Percentiles rank a stretch among this genome's conserved stretches.
Conservation (phyloP, 2,888 invertebrate species). For the Hydraecia micacea region DNA sequence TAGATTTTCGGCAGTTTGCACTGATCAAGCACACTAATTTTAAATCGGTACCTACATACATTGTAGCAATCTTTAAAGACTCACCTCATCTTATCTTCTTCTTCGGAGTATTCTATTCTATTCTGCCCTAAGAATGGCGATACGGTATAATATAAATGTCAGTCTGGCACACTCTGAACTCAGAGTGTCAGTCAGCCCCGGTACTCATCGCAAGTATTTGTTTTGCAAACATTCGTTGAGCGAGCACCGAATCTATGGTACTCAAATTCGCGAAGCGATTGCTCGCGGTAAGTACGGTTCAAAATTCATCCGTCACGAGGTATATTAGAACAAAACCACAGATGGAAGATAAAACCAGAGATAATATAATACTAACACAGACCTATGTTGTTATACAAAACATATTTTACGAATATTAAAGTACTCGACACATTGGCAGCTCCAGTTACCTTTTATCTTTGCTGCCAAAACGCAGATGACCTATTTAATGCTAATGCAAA, state of each 20-base stretch:
- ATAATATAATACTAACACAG: too few species aligned
- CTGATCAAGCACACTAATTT: not conserved
- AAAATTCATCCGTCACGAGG: not conserved
- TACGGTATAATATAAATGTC: too few species aligned
- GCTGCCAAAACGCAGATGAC: slow-evolving; percentile 44
- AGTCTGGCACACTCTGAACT: too few species aligned
- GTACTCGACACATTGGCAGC: slow-evolving; percentile 43
- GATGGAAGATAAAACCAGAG: too few species aligned
- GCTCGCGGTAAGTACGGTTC: not conserved
- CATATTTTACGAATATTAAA: slow-evolving; percentile 36
- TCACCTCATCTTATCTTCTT: too few species aligned
- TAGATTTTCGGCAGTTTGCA: not conserved
- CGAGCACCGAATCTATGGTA: too few species aligned
- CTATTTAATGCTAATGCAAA: slow-evolving; percentile 26
- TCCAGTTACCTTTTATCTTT: slow-evolving; percentile 26
- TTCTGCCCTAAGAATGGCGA: too few species aligned
- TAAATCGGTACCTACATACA: not conserved
- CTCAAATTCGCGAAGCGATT: not conserved
- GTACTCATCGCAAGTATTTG: not conserved
- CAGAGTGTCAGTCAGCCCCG: not conserved
- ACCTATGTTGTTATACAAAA: slow-evolving; percentile 11
- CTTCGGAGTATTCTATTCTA: too few species aligned
- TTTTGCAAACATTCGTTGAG: not conserved
- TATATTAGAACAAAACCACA: slow-evolving; percentile 1
- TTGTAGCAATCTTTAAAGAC: too few species aligned